Percentiles rank a stretch among this genome's conserved stretches.
Evolutionary conservation across 2,113 vertebrate genomes (phyloP).

Genomic region (Beaufortia kweichowensis): DNA sequence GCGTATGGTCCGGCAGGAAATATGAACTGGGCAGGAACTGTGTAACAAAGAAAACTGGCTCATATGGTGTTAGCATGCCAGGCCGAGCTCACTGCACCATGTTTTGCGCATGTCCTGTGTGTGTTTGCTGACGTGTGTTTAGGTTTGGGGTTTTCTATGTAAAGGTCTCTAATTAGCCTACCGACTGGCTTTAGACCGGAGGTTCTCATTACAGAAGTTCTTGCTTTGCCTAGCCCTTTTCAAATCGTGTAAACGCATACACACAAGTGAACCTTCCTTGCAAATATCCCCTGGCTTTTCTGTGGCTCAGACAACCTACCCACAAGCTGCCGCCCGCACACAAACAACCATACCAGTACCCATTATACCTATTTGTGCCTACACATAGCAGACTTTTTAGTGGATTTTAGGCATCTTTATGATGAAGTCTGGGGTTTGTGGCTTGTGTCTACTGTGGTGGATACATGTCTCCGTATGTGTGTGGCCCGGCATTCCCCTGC

Average conservation of each 20-base stretch:
- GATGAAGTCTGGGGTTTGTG: constrained; percentile 42
- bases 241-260: background rate
- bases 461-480: constrained; percentile 29
- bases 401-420: constrained; percentile 33
- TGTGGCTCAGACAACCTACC: constrained; percentile 20
- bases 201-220: constrained; percentile 51
- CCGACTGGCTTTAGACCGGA: constrained; percentile 41
- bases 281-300: constrained; percentile 37
- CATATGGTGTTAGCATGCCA: constrained; percentile 6
- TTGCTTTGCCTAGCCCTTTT: constrained; percentile 32
- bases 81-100: background rate
- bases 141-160: constrained; percentile 35
- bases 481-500: constrained; percentile 19
- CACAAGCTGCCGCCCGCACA: constrained; percentile 30
- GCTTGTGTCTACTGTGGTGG: constrained; percentile 35
- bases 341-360: constrained; percentile 19
- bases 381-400: constrained; percentile 28
- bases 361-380: constrained; percentile 10
- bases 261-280: constrained; percentile 18
- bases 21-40: constrained; percentile 21
- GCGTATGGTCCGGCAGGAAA: constrained; percentile 10
- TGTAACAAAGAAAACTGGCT: background rate
- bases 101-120: background rate
- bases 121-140: background rate
- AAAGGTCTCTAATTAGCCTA: constrained; percentile 47